Evolutionary conservation across 2,888 invertebrate genomes (phyloP).

Genomic region (Diarsia mendica): DNA sequence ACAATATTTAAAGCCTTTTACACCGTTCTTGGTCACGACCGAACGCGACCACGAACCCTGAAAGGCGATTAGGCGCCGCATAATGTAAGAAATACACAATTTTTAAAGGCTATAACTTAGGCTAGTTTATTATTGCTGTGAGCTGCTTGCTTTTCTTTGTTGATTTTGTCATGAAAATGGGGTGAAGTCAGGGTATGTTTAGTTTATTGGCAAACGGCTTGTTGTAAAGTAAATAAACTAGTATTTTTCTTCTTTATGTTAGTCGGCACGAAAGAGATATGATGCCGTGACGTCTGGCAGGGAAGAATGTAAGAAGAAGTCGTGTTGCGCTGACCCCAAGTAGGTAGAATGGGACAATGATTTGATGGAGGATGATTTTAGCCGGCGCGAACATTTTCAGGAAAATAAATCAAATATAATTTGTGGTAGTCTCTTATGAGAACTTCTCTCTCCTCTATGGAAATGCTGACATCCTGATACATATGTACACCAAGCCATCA

Average conservation of each 20-base stretch:
- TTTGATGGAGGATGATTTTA: too few species aligned
- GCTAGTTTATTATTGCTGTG: constrained; percentile 27
- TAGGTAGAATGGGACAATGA: too few species aligned
- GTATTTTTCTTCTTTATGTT: not conserved
- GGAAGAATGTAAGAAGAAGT: too few species aligned
- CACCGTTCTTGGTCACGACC: constrained; percentile 31
- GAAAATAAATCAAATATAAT: too few species aligned
- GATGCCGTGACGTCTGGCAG: too few species aligned
- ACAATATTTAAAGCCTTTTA: constrained; percentile 33
- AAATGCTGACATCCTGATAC: too few species aligned
- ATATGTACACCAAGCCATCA: too few species aligned
- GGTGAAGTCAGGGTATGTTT: constrained; percentile 9
- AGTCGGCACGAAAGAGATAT: not conserved
- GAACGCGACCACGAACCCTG: constrained; percentile 42
- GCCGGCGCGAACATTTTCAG: too few species aligned
- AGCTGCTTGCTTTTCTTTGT: constrained; percentile 10
- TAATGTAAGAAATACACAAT: constrained; percentile 50
- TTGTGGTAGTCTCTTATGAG: too few species aligned
- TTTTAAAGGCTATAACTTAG: constrained; percentile 17
- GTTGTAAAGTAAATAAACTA: not conserved
- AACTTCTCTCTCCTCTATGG: too few species aligned
- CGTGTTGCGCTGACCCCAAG: too few species aligned
- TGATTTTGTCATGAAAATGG: constrained; percentile 25
- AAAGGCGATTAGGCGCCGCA: constrained; percentile 39
- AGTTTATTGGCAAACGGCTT: not conserved